phyloP scores from a whole-genome alignment of 2,888 invertebrate species.

The Pedicia rivosa region DNA sequence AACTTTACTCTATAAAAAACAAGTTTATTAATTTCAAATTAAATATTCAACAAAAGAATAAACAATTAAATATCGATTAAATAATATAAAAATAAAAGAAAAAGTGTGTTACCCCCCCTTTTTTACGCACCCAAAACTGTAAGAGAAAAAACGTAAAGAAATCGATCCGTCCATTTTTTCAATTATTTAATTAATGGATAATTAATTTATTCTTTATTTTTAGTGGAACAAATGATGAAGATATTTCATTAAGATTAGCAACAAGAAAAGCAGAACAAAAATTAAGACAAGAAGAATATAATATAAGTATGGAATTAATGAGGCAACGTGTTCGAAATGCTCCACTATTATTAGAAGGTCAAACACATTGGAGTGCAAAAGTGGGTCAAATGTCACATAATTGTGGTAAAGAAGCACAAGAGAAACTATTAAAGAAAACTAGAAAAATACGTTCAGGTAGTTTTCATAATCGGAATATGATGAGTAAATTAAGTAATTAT shows the following conservation, averaged over 20 bases:
- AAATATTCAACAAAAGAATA: too few relatives aligned
- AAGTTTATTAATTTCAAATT: too few relatives aligned
- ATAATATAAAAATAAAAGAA: too few relatives aligned
- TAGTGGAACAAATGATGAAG: constrained; percentile 27
- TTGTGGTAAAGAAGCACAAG: constrained; percentile 18
- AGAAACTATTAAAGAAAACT: constrained; percentile 4
- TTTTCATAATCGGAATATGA: neutral
- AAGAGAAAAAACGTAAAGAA: too few relatives aligned
- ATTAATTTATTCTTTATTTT: neutral
- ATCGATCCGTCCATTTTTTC: too few relatives aligned
- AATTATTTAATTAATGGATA: too few relatives aligned
- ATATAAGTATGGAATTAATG: constrained; percentile 29
- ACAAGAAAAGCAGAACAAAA: constrained; percentile 28
- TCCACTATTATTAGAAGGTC: constrained; percentile 26
- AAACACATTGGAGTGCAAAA: constrained; percentile 23
- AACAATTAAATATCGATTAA: too few relatives aligned
- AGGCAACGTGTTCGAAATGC: constrained; percentile 27
- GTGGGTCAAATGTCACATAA: constrained; percentile 25
- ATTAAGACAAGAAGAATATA: constrained; percentile 25
- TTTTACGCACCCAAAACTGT: too few relatives aligned
- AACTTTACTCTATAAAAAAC: too few relatives aligned
- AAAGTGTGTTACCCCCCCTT: too few relatives aligned
- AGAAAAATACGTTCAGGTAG: neutral
- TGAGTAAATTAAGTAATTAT: neutral
- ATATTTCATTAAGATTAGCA: constrained; percentile 24